Conservation (phyloP, 2,797 vertebrate species). For the Hapalemur alaotrensis region DNA sequence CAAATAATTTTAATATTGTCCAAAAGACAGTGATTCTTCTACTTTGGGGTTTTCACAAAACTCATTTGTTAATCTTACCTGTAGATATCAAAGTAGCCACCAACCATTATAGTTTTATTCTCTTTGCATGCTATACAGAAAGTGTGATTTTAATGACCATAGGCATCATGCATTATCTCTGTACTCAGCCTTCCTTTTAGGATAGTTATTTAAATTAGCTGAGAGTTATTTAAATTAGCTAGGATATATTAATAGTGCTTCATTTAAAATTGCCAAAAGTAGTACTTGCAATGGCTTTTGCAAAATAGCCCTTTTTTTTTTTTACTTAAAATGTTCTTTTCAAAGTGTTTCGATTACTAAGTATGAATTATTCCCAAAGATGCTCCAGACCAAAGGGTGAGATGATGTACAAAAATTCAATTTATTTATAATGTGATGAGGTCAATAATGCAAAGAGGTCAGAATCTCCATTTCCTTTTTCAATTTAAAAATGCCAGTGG, state of each 20-base stretch:
- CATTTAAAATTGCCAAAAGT: constrained; percentile 42
- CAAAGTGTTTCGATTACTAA: constrained; percentile 18
- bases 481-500: constrained; percentile 32
- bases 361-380: constrained; percentile 41
- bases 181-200: constrained; percentile 11
- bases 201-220: constrained; percentile 45
- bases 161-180: neutral
- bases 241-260: constrained; percentile 22
- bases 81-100: neutral
- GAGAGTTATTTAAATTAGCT: constrained; percentile 45
- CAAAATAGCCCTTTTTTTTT: neutral
- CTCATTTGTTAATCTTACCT: neutral
- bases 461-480: constrained; percentile 27
- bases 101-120: neutral
- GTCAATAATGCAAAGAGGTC: neutral
- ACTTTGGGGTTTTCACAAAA: neutral
- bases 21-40: neutral
- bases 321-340: constrained; percentile 10
- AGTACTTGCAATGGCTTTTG: neutral
- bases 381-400: neutral
- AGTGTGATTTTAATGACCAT: neutral
- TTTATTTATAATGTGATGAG: constrained; percentile 33
- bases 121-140: neutral
- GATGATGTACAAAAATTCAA: neutral
- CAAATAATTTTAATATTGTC: neutral